Conservation (phyloP, 2,797 vertebrate genomes). For the Rhinella marina region DNA sequence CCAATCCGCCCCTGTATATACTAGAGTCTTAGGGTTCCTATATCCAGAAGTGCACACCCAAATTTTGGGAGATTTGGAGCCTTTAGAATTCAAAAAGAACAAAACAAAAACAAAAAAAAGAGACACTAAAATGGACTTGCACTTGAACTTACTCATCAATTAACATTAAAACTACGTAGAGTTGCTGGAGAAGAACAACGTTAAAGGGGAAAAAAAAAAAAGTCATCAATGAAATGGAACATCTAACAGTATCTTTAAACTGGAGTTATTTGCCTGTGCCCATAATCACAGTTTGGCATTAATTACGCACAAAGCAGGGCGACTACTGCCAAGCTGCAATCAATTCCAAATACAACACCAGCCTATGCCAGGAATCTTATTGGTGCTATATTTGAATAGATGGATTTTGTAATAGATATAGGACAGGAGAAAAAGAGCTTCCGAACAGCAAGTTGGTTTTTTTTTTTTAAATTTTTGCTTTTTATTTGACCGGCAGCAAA, state of each 20-base stretch:
- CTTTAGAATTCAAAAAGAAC: not conserved
- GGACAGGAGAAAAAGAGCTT: conserved; percentile 28
- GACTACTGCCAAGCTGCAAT: conserved; percentile 60
- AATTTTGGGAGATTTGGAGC: not conserved
- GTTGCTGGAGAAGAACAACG: conserved; percentile 38
- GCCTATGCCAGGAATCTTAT: conserved; percentile 58
- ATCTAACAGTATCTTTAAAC: conserved; percentile 58
- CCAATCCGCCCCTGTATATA: too few relatives aligned
- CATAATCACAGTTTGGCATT: conserved; percentile 63
- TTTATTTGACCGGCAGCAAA: conserved; percentile 18
- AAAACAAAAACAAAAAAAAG: not conserved
- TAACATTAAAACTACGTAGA: conserved; percentile 9
- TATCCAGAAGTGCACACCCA: too few relatives aligned
- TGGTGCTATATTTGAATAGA: conserved; percentile 63
- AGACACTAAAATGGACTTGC: too few relatives aligned
- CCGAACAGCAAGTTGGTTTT: not conserved
- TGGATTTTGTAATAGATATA: conserved; percentile 59
- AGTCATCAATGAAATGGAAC: conserved; percentile 57
- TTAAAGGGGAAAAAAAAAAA: conserved; percentile 1
- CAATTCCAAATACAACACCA: conserved; percentile 62
- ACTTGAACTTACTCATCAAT: conserved; percentile 14
- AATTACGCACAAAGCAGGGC: conserved; percentile 61
- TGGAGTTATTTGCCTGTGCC: conserved; percentile 52
- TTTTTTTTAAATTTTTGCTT: conserved; percentile 7
- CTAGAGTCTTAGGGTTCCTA: not conserved